These are phyloP conservation scores for Pterostichus madidus DNA, from an alignment of 2,888 invertebrate species.

Conservation along the genomic window DNA sequence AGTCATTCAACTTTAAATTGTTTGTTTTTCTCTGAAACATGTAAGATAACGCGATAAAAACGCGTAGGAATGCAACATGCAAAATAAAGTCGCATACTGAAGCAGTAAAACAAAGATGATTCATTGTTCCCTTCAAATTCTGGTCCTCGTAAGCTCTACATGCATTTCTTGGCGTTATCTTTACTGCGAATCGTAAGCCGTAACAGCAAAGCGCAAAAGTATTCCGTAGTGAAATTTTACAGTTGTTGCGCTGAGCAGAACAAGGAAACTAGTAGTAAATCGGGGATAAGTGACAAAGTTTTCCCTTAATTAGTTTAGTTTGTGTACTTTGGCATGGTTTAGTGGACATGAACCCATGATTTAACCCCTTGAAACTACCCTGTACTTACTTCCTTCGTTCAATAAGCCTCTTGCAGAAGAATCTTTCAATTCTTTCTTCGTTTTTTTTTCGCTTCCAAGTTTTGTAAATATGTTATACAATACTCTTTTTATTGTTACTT, in stretches of 20 bases:
- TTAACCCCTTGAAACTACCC: constrained; percentile 59
- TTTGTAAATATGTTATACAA: too few species aligned
- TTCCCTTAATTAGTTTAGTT: constrained; percentile 66
- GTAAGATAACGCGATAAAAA: not conserved
- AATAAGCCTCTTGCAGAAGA: constrained; percentile 22
- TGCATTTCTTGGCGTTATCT: constrained; percentile 61
- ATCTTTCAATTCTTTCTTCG: constrained; percentile 9
- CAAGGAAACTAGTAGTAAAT: constrained; percentile 63
- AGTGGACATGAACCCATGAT: constrained; percentile 58
- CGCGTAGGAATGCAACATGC: constrained; percentile 15
- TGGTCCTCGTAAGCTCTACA: constrained; percentile 37
- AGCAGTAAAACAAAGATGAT: constrained; percentile 39
- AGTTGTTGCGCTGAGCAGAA: constrained; percentile 46
- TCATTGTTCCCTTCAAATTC: constrained; percentile 46
- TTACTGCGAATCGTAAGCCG: constrained; percentile 51
- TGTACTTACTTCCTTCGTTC: constrained; percentile 48
- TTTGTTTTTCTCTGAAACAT: not conserved
- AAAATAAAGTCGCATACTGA: constrained; percentile 14
- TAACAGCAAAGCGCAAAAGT: constrained; percentile 53
- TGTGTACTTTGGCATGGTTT: constrained; percentile 63
- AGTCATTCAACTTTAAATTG: not conserved
- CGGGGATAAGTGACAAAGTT: constrained; percentile 65
- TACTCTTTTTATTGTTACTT: too few species aligned
- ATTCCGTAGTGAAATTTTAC: constrained; percentile 60
- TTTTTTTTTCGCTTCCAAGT: not conserved